phyloP scores from a whole-genome alignment of 1,140 invertebrate genomes.

The Gonioctena quinquepunctata region DNA sequence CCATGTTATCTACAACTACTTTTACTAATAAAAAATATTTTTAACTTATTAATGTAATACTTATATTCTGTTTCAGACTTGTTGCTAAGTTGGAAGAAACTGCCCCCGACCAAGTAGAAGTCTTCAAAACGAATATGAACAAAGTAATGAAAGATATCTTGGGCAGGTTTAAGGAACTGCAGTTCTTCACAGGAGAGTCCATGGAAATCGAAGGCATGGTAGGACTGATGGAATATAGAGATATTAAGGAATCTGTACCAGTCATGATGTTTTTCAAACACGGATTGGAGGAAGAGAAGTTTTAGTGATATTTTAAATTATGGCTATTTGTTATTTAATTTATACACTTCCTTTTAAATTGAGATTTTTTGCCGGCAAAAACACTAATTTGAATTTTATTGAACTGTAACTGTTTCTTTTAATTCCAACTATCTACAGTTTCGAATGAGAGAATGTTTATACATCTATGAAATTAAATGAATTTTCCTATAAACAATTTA shows the following conservation, averaged over 20 bases:
- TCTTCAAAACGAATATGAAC: conserved; percentile 91
- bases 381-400: background rate
- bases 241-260: conserved; percentile 80
- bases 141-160: conserved; percentile 95
- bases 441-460: conserved; percentile 19
- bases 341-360: conserved; percentile 10
- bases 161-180: conserved; percentile 87
- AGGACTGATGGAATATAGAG: conserved; percentile 91
- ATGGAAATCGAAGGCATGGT: conserved; percentile 94
- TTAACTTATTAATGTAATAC: too few relatives aligned
- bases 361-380: background rate
- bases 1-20: too few relatives aligned
- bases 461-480: background rate
- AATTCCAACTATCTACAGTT: background rate
- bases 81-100: conserved; percentile 81
- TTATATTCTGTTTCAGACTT: conserved; percentile 66
- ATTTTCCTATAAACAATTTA: background rate
- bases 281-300: conserved; percentile 92
- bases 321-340: conserved; percentile 20
- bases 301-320: conserved; percentile 61
- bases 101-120: conserved; percentile 79
- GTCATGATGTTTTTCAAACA: conserved; percentile 96
- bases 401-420: background rate
- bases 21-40: too few relatives aligned
- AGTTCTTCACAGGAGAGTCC: conserved; percentile 94